Evolutionary conservation across 1,140 invertebrate species (phyloP).

Genomic region (Nasonia vitripennis): DNA sequence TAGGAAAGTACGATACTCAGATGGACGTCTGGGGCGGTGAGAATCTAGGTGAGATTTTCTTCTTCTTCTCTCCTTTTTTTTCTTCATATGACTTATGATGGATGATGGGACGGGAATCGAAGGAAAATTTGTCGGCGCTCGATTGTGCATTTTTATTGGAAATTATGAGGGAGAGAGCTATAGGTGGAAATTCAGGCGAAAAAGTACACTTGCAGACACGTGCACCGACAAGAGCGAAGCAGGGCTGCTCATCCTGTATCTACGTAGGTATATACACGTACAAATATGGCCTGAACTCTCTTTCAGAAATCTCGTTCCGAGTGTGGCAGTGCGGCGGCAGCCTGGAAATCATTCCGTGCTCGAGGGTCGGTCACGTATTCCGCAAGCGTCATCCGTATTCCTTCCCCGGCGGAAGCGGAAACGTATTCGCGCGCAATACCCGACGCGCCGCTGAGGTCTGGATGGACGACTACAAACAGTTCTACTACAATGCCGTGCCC

Average conservation of each 20-base stretch:
- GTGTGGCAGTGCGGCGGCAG: conserved; percentile 98
- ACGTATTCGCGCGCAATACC: conserved; percentile 92
- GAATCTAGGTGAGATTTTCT: conserved; percentile 80
- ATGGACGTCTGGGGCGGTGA: conserved; percentile 98
- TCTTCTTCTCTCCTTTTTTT: neutral
- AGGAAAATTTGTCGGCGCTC: too few relatives aligned
- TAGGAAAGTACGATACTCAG: conserved; percentile 97
- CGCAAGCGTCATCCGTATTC: conserved; percentile 96
- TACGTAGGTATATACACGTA: too few relatives aligned
- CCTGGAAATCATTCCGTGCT: conserved; percentile 95
- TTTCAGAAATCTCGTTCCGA: conserved; percentile 83
- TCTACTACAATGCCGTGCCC: conserved; percentile 92
- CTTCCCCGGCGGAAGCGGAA: conserved; percentile 94
- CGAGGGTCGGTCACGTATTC: conserved; percentile 92
- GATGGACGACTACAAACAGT: conserved; percentile 97
- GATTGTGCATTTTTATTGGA: too few relatives aligned
- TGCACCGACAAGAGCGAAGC: too few relatives aligned
- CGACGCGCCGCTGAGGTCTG: conserved; percentile 94
- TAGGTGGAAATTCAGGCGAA: too few relatives aligned
- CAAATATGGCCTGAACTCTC: neutral
- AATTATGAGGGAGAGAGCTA: too few relatives aligned
- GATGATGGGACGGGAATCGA: too few relatives aligned
- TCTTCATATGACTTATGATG: too few relatives aligned
- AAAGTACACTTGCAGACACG: too few relatives aligned
- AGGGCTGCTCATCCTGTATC: too few relatives aligned